Evolutionary conservation across 2,888 invertebrate species (phyloP), one percentile per base, ranked within the genome.

Genomic region (Xestia c-nigrum): DNA sequence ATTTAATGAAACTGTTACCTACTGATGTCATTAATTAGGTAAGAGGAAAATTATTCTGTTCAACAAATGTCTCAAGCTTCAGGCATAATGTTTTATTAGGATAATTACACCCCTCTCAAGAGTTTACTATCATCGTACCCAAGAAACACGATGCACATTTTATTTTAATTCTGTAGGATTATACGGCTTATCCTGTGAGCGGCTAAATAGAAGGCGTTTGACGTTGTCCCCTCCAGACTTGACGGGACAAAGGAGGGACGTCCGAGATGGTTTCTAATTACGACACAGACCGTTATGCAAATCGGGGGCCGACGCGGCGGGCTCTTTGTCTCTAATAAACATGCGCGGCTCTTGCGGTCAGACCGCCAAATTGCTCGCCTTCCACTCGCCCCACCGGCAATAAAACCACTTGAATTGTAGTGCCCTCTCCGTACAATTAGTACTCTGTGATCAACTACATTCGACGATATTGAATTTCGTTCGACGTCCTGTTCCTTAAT

Each of bases 211-310:
- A 94, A 94, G 94, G 93, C 94, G 92, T 94, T 93, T 93, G 95
- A 93, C 93, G 93, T 92, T 91, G 91, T 91, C 92, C 92, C 89
- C 90, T 88, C 89, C 91, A 91, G 94, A 92, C 94, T 92, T 92
- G 94, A 94, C 94, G 93, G 93, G 91, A 94, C 95, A 95, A 96
- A 95, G 96, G 95, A 93, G 92, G 93, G 92, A 92, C 94, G 93
- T 93, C 93, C 94, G 95, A 96, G 96, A 96, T 95, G 96, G 95
- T 95, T 96, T 96, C 96, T 96, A 96, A 96, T 96, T 96, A 96
- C 96, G 95, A 94, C 94, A 92, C 95, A 93, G 95, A 93, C 92
- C 95, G 96, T 96, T 96, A 96, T 96, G 96, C 96, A 96, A 96
- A 96, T 96, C 94, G 94, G 90, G 94, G 93, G 91, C 89, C 90